These are phyloP conservation scores for Hystrix brachyura DNA, from an alignment of 2,113 vertebrate species.

Conservation along the genomic window DNA sequence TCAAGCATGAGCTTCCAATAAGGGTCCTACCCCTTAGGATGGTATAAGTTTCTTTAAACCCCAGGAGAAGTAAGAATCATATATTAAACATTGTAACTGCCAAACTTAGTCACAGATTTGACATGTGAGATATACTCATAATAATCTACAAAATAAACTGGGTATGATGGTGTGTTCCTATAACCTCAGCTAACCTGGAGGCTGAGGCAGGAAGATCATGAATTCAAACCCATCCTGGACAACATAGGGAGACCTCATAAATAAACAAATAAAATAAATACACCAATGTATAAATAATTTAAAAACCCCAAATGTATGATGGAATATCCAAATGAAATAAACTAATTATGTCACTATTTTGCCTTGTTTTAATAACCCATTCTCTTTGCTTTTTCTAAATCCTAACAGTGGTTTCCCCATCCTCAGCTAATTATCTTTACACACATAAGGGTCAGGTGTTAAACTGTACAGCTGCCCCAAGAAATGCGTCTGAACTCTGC, in stretches of 20 bases:
- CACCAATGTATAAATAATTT: neutral
- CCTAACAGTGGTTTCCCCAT: neutral
- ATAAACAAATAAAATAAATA: neutral
- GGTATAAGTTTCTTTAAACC: neutral
- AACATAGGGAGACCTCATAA: neutral
- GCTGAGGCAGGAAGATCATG: neutral
- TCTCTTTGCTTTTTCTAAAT: slow-evolving; percentile 25
- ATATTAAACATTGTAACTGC: neutral
- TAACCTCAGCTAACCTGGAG: neutral
- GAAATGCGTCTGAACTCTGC: neutral
- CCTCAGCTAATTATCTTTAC: neutral
- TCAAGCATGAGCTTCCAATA: neutral
- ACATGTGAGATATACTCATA: neutral
- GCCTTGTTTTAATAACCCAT: neutral
- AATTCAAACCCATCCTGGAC: neutral
- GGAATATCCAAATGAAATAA: neutral
- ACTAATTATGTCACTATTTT: neutral
- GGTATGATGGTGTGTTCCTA: no score
- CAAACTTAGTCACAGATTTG: neutral
- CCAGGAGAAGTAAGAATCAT: neutral
- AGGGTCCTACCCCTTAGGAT: neutral
- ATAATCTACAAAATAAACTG: neutral
- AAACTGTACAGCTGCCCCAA: neutral
- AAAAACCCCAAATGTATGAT: neutral
- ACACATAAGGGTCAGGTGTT: neutral